A percentile compares a stretch with the other conserved stretches of the same genome.
Evolutionary conservation across 2,888 invertebrate species (phyloP).

Genomic region (Micoletzkya japonica): DNA sequence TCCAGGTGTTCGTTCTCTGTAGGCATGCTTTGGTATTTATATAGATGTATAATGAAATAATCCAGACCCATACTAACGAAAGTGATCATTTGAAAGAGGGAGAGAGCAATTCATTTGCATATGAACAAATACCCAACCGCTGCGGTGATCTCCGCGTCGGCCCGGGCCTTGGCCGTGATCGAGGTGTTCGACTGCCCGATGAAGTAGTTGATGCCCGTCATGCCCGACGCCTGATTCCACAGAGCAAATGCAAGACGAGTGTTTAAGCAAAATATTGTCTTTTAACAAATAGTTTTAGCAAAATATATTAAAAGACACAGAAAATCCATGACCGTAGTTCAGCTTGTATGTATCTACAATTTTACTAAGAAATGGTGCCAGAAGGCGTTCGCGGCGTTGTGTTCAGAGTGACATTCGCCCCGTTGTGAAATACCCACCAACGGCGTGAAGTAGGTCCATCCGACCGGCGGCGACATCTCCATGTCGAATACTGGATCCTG

Average conservation of each 20-base stretch:
- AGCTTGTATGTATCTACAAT: not conserved
- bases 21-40: too few species aligned
- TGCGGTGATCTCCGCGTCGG: not conserved
- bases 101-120: too few species aligned
- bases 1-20: too few species aligned
- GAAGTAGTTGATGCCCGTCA: not conserved
- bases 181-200: not conserved
- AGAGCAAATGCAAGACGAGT: not conserved
- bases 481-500: not conserved
- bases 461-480: not conserved
- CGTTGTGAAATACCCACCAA: not conserved
- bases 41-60: too few species aligned
- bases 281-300: not conserved
- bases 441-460: not conserved
- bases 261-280: not conserved
- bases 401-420: not conserved
- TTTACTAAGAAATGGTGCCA: not conserved
- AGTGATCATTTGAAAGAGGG: too few species aligned
- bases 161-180: not conserved
- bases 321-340: not conserved
- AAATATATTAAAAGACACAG: not conserved
- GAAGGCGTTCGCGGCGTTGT: not conserved
- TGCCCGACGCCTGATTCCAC: not conserved
- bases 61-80: too few species aligned
- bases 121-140: too few species aligned